Evolutionary conservation across 1,140 invertebrate genomes (phyloP).

Genomic region (Dinothrombium tinctorium): DNA sequence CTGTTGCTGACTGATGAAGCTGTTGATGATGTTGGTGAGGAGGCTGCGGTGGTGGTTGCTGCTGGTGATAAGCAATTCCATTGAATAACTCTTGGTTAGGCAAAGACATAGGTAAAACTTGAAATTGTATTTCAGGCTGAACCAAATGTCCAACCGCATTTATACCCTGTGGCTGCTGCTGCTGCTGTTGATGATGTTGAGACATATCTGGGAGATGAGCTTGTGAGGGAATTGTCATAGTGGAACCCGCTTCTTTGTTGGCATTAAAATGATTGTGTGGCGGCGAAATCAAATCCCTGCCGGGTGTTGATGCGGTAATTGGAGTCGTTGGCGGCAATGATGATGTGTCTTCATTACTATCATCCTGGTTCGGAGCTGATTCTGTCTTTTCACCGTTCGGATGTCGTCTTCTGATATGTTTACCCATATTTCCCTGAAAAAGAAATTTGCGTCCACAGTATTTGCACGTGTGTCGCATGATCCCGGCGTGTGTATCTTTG

Average conservation of each 20-base stretch:
- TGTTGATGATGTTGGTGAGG: too few species aligned
- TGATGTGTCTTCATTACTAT: neutral
- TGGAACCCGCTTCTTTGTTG: neutral
- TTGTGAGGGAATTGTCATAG: too few species aligned
- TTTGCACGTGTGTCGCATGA: conserved; percentile 12
- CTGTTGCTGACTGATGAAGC: too few species aligned
- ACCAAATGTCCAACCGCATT: too few species aligned
- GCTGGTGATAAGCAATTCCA: conserved; percentile 1
- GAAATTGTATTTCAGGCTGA: conserved; percentile 1
- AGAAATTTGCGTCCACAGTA: conserved; percentile 11
- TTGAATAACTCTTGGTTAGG: conserved; percentile 1
- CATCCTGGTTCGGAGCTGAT: neutral
- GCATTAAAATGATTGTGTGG: neutral
- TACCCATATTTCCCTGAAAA: conserved; percentile 12
- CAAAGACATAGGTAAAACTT: neutral
- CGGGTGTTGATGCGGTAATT: too few species aligned
- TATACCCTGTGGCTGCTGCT: neutral
- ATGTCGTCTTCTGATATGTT: conserved; percentile 12
- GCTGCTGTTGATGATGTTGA: neutral
- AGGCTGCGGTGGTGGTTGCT: too few species aligned
- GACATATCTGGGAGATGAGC: too few species aligned
- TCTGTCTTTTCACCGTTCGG: neutral
- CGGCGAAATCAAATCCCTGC: too few species aligned
- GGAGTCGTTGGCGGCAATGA: too few species aligned
- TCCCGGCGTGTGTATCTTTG: conserved; percentile 12